Percentiles rank a stretch among this genome's conserved stretches.
Evolutionary conservation across 37 sponge, comb jelly and placozoan genomes (phyloP).

Genomic region (Hormiphora californensis): DNA sequence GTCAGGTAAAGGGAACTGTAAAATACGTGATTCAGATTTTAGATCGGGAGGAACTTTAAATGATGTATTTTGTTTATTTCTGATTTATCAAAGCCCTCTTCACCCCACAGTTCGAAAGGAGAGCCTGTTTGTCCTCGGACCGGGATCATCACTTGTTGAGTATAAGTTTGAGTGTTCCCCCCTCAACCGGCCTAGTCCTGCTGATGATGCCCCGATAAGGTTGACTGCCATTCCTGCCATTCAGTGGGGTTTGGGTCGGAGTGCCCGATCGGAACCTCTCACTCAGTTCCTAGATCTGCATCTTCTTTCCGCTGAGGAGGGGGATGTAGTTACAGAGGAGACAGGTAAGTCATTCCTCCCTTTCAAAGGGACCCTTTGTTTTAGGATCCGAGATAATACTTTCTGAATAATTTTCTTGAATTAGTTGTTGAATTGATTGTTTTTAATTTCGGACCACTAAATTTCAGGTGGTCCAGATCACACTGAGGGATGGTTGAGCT

Average conservation of each 20-base stretch:
- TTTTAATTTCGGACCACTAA: no score
- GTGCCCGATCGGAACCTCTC: not conserved
- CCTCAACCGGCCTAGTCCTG: not conserved
- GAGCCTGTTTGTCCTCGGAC: slow-evolving; percentile 23
- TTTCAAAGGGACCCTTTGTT: no score
- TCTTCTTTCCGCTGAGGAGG: not conserved
- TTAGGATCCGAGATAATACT: no score
- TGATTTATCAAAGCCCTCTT: no score
- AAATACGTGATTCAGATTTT: not conserved
- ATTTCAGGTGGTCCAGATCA: no score
- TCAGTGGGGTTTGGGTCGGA: slow-evolving; percentile 69
- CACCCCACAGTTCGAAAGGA: slow-evolving; percentile 3
- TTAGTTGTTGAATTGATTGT: no score
- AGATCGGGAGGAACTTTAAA: no score
- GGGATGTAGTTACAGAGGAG: no score
- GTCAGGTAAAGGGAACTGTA: not conserved
- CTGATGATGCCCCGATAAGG: slow-evolving; percentile 71
- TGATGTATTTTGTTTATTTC: no score
- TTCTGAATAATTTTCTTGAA: no score
- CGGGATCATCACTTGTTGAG: slow-evolving; percentile 39
- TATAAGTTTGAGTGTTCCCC: slow-evolving; percentile 13
- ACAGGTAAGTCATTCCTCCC: no score
- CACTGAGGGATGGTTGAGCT: slow-evolving; percentile 80
- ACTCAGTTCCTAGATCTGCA: not conserved
- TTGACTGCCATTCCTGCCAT: slow-evolving; percentile 58